A percentile compares a stretch with the other conserved stretches of the same genome.
Conservation (phyloP, 2,797 vertebrate species). For the Pempheris klunzingeri region DNA sequence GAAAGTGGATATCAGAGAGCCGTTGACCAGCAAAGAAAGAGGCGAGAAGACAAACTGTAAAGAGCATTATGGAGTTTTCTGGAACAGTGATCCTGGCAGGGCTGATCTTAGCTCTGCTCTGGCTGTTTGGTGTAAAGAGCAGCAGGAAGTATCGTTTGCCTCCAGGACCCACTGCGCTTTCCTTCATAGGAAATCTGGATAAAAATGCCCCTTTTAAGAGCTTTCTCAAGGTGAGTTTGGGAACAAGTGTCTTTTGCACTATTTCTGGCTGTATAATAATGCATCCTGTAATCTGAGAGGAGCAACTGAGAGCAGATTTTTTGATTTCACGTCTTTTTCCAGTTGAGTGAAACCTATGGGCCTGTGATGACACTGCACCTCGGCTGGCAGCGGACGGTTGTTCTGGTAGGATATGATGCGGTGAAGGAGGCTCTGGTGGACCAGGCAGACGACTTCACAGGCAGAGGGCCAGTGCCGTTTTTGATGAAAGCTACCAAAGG, state of each 20-base stretch:
- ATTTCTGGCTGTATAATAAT: background rate
- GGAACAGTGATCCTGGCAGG: slow-evolving; percentile 38
- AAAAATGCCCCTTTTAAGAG: slow-evolving; percentile 74
- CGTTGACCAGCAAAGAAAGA: no score
- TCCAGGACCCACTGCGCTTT: slow-evolving; percentile 77
- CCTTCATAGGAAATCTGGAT: slow-evolving; percentile 79
- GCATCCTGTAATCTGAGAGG: background rate
- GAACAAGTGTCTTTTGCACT: no score
- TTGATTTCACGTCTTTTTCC: no score
- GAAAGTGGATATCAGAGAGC: background rate
- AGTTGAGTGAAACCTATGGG: slow-evolving; percentile 85
- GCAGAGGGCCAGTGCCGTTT: slow-evolving; percentile 66
- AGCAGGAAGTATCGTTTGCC: slow-evolving; percentile 51
- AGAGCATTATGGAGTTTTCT: slow-evolving; percentile 56
- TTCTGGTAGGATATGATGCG: slow-evolving; percentile 81
- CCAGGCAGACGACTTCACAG: slow-evolving; percentile 83
- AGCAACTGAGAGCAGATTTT: background rate
- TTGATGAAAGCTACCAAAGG: slow-evolving; percentile 51
- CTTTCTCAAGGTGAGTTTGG: slow-evolving; percentile 71
- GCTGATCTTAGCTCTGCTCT: slow-evolving; percentile 59
- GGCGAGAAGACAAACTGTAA: fast-evolving
- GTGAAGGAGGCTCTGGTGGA: slow-evolving; percentile 88
- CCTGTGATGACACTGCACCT: slow-evolving; percentile 84
- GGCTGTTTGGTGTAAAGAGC: slow-evolving; percentile 54
- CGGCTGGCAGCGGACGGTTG: slow-evolving; percentile 75